Conservation (phyloP, 2,797 vertebrate genomes). For the Orientallactaga sibirica region DNA sequence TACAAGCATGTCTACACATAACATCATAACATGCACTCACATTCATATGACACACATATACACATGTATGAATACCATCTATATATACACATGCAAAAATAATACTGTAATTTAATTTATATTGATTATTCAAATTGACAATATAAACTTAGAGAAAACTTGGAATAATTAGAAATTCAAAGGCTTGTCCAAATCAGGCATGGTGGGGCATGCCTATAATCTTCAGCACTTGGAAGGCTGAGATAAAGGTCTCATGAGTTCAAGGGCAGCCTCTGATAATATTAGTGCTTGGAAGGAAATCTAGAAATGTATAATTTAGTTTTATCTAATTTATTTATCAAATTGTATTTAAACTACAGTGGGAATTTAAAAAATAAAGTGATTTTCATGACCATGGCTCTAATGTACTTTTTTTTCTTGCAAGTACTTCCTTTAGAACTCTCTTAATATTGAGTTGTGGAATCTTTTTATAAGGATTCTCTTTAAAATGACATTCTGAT, state of each 20-base stretch:
- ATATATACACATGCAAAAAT: too few relatives aligned
- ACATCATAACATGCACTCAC: too few relatives aligned
- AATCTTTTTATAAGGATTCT: slow-evolving; percentile 60
- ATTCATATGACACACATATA: too few relatives aligned
- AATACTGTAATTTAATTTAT: too few relatives aligned
- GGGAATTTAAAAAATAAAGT: slow-evolving; percentile 17
- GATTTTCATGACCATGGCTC: neutral
- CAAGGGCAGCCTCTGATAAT: neutral
- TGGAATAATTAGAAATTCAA: neutral
- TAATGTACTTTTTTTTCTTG: neutral
- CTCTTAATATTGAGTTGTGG: neutral
- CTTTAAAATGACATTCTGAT: slow-evolving; percentile 40
- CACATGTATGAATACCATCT: too few relatives aligned
- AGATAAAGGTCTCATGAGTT: neutral
- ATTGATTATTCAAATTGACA: neutral
- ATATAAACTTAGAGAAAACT: slow-evolving; percentile 30
- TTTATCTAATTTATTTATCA: slow-evolving; percentile 25
- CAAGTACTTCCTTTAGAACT: neutral
- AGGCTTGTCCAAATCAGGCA: neutral
- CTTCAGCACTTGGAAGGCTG: neutral
- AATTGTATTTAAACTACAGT: neutral
- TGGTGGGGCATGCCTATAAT: neutral
- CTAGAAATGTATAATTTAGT: slow-evolving; percentile 22
- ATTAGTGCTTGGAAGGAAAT: neutral
- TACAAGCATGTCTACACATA: too few relatives aligned